These are phyloP conservation scores for Zoroaster sp. DNA, from an alignment of 53 echinoderm and acorn worm genomes.

Conservation along the genomic window DNA sequence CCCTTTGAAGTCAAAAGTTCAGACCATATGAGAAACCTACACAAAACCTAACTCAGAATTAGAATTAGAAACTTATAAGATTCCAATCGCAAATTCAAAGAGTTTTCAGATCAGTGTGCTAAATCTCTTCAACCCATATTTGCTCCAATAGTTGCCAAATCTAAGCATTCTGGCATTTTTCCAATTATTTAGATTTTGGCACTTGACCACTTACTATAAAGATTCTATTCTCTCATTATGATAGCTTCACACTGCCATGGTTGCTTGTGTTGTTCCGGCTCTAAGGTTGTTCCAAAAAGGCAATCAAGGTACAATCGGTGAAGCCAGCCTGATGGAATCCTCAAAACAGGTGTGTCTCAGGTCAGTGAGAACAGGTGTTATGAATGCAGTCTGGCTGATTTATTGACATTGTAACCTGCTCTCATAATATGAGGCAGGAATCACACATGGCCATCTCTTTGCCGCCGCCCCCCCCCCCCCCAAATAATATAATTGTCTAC, in stretches of 20 bases:
- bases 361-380: slow-evolving; percentile 41
- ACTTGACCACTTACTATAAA: no score
- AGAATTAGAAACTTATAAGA: no score
- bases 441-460: slow-evolving; percentile 5
- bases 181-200: no score
- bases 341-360: slow-evolving; percentile 5
- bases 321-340: background rate
- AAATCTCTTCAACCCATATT: background rate
- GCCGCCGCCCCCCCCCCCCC: background rate
- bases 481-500: background rate
- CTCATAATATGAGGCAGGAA: background rate
- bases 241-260: no score
- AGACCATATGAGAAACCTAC: no score
- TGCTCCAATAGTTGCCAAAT: background rate
- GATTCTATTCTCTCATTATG: no score
- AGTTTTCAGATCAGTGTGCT: no score
- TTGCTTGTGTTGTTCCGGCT: background rate
- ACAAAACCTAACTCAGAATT: no score
- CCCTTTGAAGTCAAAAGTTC: no score
- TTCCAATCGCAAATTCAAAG: no score
- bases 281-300: background rate
- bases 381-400: background rate
- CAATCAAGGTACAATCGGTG: no score
- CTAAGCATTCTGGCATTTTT: background rate
- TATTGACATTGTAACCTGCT: slow-evolving; percentile 28